Base-by-base conservation (phyloP, 2,797 vertebrate species). In the Salmo trutta region DNA sequence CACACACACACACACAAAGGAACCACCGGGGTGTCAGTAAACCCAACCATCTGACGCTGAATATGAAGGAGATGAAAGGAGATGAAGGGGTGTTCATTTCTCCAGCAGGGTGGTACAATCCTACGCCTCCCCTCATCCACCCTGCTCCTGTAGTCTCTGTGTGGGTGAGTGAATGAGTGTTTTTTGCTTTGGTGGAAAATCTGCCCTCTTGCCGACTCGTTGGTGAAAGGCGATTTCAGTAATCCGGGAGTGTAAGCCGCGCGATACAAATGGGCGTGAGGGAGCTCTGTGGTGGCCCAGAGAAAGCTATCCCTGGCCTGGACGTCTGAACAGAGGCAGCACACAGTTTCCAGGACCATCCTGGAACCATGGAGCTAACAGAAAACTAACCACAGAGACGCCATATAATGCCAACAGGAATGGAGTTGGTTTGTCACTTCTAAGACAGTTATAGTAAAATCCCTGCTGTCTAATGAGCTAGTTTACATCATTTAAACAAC, bases 191-290 rank as follows among this genome's bases (percentile, higher is more conserved):
- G 81, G 79, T 75, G 80, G 86, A 85, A 88, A 89, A 91, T 87
- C 85, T 87, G 86, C 83, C 82, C 85, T 88, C 89, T 87, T 80
- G 82, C 85, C 77, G 73, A 88, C 87, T 86, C 80, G 79, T 83
- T 88, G 88, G 88, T 87, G 89, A 93, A 92, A 93, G 88, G 89
- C 87, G 93, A 93, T 94, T 95, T 91, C 83, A 59, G 91, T 94
- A 94, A 95, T 94, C 92, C 90, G 84, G 14, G 79, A 88, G 87
- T 93, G 90, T 94, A 94, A 94, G 91, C 91, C 87, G 86, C 74
- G 59, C 88, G 87, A 85, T 91, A 93, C 91, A 93, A 94, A 93
- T 91, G 89, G 88, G 86, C 85, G 80, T 92, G 85, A 92, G 91
- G 81, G 90, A 91, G 84, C 91, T 79, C 56, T 75, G 52, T 59